These are phyloP conservation scores for Paraescarpia echinospica DNA, from an alignment of 1,140 invertebrate species.

Conservation along the genomic window DNA sequence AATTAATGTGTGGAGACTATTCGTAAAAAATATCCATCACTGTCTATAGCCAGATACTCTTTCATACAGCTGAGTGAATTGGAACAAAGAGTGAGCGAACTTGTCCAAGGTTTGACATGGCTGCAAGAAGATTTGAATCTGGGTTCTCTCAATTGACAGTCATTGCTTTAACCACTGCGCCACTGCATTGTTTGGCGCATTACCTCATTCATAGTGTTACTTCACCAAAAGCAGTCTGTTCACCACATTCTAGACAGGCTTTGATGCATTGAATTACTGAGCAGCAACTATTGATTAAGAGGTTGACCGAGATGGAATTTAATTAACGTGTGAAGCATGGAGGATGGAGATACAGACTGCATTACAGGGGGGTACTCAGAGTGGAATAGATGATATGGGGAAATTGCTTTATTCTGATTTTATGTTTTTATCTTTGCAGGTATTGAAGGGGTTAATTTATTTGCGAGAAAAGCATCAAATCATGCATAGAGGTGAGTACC, in stretches of 20 bases:
- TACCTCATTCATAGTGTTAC: too few species aligned
- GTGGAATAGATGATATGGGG: neutral
- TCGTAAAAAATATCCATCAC: too few species aligned
- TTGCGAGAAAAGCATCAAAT: slow-evolving; percentile 63
- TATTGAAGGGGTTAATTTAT: slow-evolving; percentile 61
- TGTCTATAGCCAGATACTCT: too few species aligned
- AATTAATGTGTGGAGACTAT: too few species aligned
- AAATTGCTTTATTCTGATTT: neutral
- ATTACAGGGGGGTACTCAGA: neutral
- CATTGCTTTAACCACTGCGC: too few species aligned
- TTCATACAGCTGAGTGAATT: too few species aligned
- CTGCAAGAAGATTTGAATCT: too few species aligned
- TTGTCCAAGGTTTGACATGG: too few species aligned
- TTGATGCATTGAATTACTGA: neutral
- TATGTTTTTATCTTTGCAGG: slow-evolving; percentile 38
- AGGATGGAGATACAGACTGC: neutral
- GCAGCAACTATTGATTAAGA: neutral
- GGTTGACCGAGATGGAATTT: neutral
- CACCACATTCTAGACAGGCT: neutral
- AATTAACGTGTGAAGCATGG: neutral
- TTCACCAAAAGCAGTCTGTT: neutral
- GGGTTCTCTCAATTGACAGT: too few species aligned
- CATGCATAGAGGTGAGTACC: slow-evolving; percentile 60
- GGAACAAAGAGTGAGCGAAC: too few species aligned
- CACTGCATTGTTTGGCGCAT: too few species aligned